Percentiles rank a stretch among this genome's conserved stretches.
Conservation (phyloP, 2,113 vertebrate genomes). For the Benitochromis conjunctus region DNA sequence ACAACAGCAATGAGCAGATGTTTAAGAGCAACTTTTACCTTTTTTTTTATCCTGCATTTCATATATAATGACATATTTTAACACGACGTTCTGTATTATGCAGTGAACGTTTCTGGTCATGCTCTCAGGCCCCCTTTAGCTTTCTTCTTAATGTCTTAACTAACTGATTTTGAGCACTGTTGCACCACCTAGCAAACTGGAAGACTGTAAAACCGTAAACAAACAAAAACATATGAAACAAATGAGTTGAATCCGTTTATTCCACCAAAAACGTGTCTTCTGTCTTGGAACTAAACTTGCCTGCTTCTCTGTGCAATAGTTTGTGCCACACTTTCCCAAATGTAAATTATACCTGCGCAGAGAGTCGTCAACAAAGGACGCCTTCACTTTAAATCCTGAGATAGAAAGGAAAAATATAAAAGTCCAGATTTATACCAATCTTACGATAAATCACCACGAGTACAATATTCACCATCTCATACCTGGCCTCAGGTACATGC, state of each 20-base stretch:
- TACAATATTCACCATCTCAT: background rate
- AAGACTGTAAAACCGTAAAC: background rate
- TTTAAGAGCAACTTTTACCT: background rate
- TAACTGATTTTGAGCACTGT: background rate
- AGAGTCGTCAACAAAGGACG: conserved; percentile 78
- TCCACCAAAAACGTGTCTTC: background rate
- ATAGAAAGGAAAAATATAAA: background rate
- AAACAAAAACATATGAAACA: background rate
- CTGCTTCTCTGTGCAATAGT: background rate
- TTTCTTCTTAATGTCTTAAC: background rate
- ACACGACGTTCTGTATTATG: fast-evolving
- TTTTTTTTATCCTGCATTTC: background rate
- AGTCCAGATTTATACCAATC: background rate
- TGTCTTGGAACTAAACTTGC: no score
- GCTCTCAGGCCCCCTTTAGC: background rate
- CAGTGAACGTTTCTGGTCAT: background rate
- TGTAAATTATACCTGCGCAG: conserved; percentile 65
- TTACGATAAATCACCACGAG: background rate
- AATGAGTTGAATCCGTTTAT: fast-evolving
- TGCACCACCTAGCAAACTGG: background rate
- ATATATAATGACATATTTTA: background rate
- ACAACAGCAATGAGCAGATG: background rate
- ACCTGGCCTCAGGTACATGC: conserved; percentile 57
- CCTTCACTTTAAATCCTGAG: conserved; percentile 80
- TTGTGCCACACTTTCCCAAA: background rate